Percentiles rank a stretch among this genome's conserved stretches.
phyloP scores from a whole-genome alignment of 2,797 vertebrate genomes.

The Megalops cyprinoides region DNA sequence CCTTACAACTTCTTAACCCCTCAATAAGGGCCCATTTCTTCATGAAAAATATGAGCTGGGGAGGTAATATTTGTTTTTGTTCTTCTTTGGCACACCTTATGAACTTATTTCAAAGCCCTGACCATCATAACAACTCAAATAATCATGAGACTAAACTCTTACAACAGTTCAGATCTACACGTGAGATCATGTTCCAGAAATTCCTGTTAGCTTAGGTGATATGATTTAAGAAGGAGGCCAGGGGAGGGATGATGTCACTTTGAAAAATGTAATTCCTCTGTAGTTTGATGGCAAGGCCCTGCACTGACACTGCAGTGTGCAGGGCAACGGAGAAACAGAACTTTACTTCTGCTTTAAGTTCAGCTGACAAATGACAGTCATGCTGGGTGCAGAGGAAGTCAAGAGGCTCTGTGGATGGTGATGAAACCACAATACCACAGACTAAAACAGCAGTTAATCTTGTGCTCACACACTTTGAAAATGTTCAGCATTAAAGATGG shows the following conservation, averaged over 20 bases:
- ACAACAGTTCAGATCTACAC: neutral
- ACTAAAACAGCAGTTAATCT: conserved; percentile 28
- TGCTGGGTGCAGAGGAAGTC: neutral
- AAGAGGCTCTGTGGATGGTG: conserved; percentile 7
- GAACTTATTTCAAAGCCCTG: neutral
- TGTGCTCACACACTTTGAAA: conserved; percentile 9
- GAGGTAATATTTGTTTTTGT: conserved; percentile 27
- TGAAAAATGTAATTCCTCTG: neutral
- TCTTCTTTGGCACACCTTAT: conserved; percentile 8
- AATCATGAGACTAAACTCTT: neutral
- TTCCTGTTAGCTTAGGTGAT: conserved; percentile 23
- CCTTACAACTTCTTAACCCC: neutral
- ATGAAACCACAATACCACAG: conserved; percentile 29
- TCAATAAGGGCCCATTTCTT: neutral
- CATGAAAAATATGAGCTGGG: conserved; percentile 1
- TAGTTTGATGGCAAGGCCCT: neutral
- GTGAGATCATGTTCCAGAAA: conserved; percentile 22
- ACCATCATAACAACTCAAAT: neutral
- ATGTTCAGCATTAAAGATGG: neutral
- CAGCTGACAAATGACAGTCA: neutral
- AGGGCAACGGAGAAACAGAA: neutral
- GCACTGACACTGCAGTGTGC: neutral
- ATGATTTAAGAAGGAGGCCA: conserved; percentile 10
- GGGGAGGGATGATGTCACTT: conserved; percentile 28
- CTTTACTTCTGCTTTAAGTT: conserved; percentile 11